phyloP scores from a whole-genome alignment of 1,140 invertebrate species.

The Solenopsis invicta region DNA sequence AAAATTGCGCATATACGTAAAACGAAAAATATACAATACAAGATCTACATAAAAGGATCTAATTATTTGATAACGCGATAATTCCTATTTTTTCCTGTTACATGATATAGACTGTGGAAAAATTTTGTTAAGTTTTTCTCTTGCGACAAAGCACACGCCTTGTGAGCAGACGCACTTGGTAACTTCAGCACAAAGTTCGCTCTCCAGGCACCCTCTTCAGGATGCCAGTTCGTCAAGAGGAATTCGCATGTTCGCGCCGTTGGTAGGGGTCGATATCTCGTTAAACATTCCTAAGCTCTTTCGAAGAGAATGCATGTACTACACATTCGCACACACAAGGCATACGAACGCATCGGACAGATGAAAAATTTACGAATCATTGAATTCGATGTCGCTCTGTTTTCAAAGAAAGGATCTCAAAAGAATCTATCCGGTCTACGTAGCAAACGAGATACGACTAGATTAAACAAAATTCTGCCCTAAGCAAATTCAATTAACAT shows the following conservation, averaged over 20 bases:
- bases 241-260: slow-evolving; percentile 11
- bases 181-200: slow-evolving; percentile 19
- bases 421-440: neutral
- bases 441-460: neutral
- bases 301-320: neutral
- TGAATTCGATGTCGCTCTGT: neutral
- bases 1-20: neutral
- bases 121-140: neutral
- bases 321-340: neutral
- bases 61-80: neutral
- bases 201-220: neutral
- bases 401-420: neutral
- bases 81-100: slow-evolving; percentile 3
- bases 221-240: neutral
- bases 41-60: neutral
- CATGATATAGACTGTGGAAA: neutral
- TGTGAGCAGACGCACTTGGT: neutral
- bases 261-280: slow-evolving; percentile 25
- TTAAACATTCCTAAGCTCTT: slow-evolving; percentile 33
- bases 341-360: neutral
- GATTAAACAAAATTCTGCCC: slow-evolving; percentile 5
- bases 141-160: neutral
- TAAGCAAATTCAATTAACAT: neutral
- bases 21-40: neutral
- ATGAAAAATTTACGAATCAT: slow-evolving; percentile 1